These are phyloP conservation scores for Leptopilina myrica DNA, from an alignment of 2,888 invertebrate species.

Conservation along the genomic window DNA sequence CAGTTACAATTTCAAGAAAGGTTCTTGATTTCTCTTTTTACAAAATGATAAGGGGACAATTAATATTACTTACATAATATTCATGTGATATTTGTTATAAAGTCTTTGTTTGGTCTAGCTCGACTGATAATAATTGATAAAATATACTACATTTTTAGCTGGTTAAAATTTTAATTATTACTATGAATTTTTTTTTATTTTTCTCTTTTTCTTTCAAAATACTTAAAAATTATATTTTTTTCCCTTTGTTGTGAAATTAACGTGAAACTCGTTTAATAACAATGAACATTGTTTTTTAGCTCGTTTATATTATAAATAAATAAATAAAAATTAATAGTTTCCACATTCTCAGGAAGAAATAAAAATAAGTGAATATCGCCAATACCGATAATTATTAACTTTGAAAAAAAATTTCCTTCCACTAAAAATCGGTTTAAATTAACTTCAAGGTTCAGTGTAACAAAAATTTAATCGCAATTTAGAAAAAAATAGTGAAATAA, in stretches of 20 bases:
- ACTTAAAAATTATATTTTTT: too few species aligned
- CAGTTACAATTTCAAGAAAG: neutral
- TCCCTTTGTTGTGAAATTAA: too few species aligned
- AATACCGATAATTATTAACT: too few species aligned
- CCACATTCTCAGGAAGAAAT: too few species aligned
- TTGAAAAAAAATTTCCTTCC: too few species aligned
- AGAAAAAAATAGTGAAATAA: neutral
- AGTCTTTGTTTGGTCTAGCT: conserved; percentile 9
- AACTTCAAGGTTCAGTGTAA: neutral
- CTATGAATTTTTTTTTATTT: neutral
- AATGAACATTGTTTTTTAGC: too few species aligned
- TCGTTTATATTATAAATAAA: too few species aligned
- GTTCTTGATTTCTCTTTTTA: neutral
- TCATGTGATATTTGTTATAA: conserved; percentile 24
- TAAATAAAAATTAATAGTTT: too few species aligned
- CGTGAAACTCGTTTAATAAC: too few species aligned
- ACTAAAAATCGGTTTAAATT: neutral
- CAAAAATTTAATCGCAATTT: neutral
- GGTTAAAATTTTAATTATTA: neutral
- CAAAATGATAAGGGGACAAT: conserved; percentile 22
- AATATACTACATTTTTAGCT: neutral
- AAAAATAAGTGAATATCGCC: too few species aligned
- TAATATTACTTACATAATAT: conserved; percentile 30
- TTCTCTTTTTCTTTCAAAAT: too few species aligned
- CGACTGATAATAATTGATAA: neutral